Percentiles rank a stretch among this genome's conserved stretches.
phyloP scores from a whole-genome alignment of 2,113 vertebrate species.

The Planiliza haematocheilus region DNA sequence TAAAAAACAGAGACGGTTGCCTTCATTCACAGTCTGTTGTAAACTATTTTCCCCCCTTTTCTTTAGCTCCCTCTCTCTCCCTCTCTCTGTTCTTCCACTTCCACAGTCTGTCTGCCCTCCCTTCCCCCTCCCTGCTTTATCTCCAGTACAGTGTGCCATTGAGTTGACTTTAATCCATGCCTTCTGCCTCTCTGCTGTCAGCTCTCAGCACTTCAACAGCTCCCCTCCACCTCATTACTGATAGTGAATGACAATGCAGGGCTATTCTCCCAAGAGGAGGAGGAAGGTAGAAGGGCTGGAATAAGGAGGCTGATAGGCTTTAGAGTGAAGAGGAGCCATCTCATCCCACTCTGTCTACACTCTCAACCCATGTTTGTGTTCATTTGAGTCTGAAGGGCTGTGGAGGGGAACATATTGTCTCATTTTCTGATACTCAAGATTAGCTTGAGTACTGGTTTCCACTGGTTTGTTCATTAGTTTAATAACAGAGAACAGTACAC shows the following conservation, averaged over 20 bases:
- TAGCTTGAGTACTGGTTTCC: no score
- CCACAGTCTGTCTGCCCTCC: not conserved
- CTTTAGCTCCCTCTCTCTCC: not conserved
- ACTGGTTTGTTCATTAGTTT: slow-evolving; percentile 75
- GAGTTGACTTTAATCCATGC: slow-evolving; percentile 41
- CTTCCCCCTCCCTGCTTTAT: slow-evolving; percentile 4
- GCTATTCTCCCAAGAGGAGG: slow-evolving; percentile 43
- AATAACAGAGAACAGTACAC: slow-evolving; percentile 23
- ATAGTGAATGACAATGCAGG: slow-evolving; percentile 60
- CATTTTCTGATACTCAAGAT: slow-evolving; percentile 18
- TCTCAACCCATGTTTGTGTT: not conserved
- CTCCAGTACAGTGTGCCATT: slow-evolving; percentile 39
- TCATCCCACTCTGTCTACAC: not conserved
- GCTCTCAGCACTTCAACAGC: slow-evolving; percentile 33
- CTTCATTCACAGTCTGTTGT: no score
- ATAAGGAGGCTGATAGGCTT: slow-evolving; percentile 27
- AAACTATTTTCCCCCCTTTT: not conserved
- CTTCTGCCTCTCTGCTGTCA: slow-evolving; percentile 43
- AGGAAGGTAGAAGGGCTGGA: slow-evolving; percentile 1
- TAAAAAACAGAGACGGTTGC: no score
- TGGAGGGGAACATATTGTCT: slow-evolving; percentile 15
- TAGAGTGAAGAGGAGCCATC: slow-evolving; percentile 17
- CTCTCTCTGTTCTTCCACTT: not conserved
- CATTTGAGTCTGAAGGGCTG: not conserved
- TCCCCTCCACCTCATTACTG: slow-evolving; percentile 57